These are phyloP conservation scores for Chionodraco myersi DNA, from an alignment of 2,113 vertebrate species.

Conservation along the genomic window DNA sequence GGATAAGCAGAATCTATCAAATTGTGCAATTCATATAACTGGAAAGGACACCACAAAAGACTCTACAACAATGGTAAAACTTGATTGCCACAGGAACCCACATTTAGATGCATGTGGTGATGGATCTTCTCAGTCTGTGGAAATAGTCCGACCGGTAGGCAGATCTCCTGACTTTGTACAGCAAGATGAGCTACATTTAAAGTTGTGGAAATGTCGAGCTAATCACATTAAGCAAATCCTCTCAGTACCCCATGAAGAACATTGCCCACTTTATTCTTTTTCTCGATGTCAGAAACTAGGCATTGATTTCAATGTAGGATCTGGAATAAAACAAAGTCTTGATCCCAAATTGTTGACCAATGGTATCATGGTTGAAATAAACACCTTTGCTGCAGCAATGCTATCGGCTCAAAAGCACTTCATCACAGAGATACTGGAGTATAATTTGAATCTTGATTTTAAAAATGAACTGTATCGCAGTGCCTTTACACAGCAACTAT, in stretches of 20 bases:
- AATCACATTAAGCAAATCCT: slow-evolving; percentile 3
- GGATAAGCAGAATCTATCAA: background rate
- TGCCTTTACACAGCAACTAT: background rate
- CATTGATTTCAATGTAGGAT: slow-evolving; percentile 44
- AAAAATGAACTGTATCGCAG: slow-evolving; percentile 7
- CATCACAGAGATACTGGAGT: slow-evolving; percentile 41
- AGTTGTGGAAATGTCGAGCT: slow-evolving; percentile 30
- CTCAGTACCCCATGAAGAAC: slow-evolving; percentile 1
- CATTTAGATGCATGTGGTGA: background rate
- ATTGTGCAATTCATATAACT: background rate
- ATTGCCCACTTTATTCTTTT: slow-evolving; percentile 48
- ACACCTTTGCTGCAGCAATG: slow-evolving; percentile 29
- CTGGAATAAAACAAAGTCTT: slow-evolving; percentile 33
- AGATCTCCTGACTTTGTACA: background rate
- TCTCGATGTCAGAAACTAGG: slow-evolving; percentile 44
- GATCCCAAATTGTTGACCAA: slow-evolving; percentile 41
- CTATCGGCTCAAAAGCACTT: slow-evolving; percentile 25
- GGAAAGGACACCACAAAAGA: background rate
- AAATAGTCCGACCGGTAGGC: background rate
- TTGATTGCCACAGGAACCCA: background rate
- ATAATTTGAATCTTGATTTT: slow-evolving; percentile 39
- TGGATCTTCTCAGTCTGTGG: background rate
- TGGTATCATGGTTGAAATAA: slow-evolving; percentile 46
- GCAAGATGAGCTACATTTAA: background rate
- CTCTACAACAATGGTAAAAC: background rate